These are phyloP conservation scores for Helleia helle DNA, from an alignment of 2,888 invertebrate species.

Conservation along the genomic window DNA sequence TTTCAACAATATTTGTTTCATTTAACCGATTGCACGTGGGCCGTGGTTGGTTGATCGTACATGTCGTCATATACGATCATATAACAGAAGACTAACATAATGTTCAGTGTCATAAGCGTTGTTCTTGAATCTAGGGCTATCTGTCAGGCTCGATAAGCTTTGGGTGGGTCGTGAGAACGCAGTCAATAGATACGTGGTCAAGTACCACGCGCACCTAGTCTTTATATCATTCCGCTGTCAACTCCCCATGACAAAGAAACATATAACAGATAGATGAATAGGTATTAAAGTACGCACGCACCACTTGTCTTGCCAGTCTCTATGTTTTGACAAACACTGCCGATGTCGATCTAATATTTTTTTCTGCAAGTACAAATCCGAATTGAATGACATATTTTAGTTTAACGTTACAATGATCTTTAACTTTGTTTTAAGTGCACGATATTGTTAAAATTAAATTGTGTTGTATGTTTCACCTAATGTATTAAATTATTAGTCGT, in stretches of 20 bases:
- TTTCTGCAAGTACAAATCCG: conserved; percentile 72
- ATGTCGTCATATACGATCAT: conserved; percentile 35
- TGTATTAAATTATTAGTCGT: conserved; percentile 67
- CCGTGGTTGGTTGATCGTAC: conserved; percentile 28
- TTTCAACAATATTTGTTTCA: conserved; percentile 35
- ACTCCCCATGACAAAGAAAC: conserved; percentile 66
- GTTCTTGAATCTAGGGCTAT: conserved; percentile 20
- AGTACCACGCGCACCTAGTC: conserved; percentile 27
- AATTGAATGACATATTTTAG: conserved; percentile 70
- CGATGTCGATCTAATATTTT: conserved; percentile 53
- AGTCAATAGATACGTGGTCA: conserved; percentile 38
- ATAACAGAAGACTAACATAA: conserved; percentile 58
- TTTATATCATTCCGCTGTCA: conserved; percentile 47
- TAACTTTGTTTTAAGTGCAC: conserved; percentile 70
- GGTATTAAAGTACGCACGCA: conserved; percentile 59
- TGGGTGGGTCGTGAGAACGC: conserved; percentile 41
- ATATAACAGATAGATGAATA: conserved; percentile 21
- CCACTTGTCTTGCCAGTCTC: conserved; percentile 69
- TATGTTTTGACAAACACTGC: conserved; percentile 67
- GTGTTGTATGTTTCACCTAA: conserved; percentile 70
- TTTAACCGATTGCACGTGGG: conserved; percentile 55
- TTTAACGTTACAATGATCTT: conserved; percentile 68
- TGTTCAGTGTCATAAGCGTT: conserved; percentile 34
- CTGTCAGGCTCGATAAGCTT: conserved; percentile 22
- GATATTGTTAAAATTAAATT: conserved; percentile 67